These are phyloP conservation scores for Lasiommata megera DNA, from an alignment of 2,888 invertebrate species.

Conservation along the genomic window DNA sequence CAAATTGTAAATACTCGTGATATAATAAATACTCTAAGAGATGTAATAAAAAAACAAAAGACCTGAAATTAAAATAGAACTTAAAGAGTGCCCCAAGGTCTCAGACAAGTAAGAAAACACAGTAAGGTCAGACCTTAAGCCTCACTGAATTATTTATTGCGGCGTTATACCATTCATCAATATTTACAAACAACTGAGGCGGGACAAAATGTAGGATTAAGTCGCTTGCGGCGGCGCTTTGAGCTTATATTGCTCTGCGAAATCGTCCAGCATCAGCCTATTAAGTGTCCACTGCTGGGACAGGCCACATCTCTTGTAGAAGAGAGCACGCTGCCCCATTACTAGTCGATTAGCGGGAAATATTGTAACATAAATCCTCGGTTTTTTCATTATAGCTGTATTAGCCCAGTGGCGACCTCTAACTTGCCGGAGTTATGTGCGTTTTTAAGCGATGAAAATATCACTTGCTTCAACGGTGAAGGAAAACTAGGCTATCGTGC, in stretches of 20 bases:
- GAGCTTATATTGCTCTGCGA: not conserved
- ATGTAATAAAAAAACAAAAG: not conserved
- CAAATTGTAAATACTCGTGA: not conserved
- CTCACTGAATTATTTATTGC: constrained; percentile 24
- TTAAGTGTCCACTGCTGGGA: no score
- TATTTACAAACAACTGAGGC: constrained; percentile 32
- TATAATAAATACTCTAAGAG: not conserved
- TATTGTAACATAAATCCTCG: no score
- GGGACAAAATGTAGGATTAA: not conserved
- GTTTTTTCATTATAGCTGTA: no score
- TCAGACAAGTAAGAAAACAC: not conserved
- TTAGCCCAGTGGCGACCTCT: no score
- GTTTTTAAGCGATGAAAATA: no score
- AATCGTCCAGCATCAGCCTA: no score
- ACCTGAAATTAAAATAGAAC: not conserved
- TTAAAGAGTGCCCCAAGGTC: not conserved
- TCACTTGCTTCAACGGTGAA: no score
- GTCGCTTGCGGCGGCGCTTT: not conserved
- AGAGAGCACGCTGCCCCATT: no score
- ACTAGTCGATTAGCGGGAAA: no score
- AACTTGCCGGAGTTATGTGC: no score
- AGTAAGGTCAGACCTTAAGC: constrained; percentile 21
- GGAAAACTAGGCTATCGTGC: no score
- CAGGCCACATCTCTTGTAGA: no score
- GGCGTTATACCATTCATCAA: constrained; percentile 36